Base-by-base conservation (phyloP, 2,113 vertebrate species). In the Hemiscyllium ocellatum region DNA sequence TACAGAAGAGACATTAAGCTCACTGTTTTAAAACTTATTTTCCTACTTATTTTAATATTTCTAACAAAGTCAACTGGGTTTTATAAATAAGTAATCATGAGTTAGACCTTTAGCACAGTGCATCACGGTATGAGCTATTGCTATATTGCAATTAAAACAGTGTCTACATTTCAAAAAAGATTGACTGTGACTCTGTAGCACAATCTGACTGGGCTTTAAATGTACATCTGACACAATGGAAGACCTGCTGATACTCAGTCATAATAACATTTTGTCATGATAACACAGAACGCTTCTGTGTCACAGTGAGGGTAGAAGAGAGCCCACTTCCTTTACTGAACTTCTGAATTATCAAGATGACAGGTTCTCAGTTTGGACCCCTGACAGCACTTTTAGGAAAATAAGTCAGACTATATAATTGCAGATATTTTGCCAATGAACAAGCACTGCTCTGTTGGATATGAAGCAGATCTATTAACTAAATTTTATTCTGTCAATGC, bases 401-500 rank as follows among this genome's bases (percentile, higher is more conserved):
- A 89, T 61, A 61, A 89, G 61, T n/a, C 29, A 8, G 29, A 65
- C 1, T 65, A n/a, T 91, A 33, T 65, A 29, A 72, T 8, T 24
- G 70, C 24, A 29, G 26, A 72, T 26, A 72, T 7, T 7, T 72
- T 29, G 61, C 22, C 24, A 4, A 56, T 56, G 86, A 89, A 56
- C 86, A 89, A 89, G 56, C 61, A 22, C 47, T 89, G 50, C 50
- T 89, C 50, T 89, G 86, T 89, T 89, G 86, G 86, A 61, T 89
- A 29, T 52, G 86, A 61, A 15, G 50, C 22, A 61, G 86, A 89
- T 19, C 56, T 29, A 65, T n/a, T 4, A 91, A 29, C 12, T 15
- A 7, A 89, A 52, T 89, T 56, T 26, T 89, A 56, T 26, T 15
- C 24, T 89, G 86, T 10, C 56, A 56, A 89, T 29, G 26, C 8